A percentile compares a stretch with the other conserved stretches of the same genome.
Evolutionary conservation across 1,140 invertebrate genomes (phyloP).

Genomic region (Prorops nasuta): DNA sequence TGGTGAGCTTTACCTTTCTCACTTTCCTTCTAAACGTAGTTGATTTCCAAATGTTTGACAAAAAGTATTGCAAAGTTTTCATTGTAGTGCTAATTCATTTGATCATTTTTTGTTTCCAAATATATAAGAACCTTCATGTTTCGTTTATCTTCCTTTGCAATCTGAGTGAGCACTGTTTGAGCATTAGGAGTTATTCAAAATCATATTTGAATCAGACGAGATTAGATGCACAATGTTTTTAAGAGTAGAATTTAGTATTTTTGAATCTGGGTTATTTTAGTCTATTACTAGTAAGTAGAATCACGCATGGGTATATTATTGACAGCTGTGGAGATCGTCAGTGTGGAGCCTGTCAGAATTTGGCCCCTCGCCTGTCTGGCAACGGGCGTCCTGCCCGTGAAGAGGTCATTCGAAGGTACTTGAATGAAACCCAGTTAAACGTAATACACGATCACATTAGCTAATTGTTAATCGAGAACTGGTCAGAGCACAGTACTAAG

Average conservation of each 20-base stretch:
- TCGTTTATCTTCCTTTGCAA: neutral
- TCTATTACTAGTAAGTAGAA: constrained; percentile 35
- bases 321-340: constrained; percentile 53
- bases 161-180: no score
- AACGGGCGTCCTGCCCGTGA: constrained; percentile 49
- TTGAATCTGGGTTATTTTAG: no score
- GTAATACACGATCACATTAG: constrained; percentile 18
- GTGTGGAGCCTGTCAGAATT: constrained; percentile 52
- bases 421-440: constrained; percentile 31
- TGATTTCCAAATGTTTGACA: no score
- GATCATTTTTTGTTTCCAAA: no score
- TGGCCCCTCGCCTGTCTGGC: constrained; percentile 52
- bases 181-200: no score
- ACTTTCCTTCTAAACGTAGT: no score
- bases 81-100: no score
- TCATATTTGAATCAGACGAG: no score
- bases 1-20: constrained; percentile 50
- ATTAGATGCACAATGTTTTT: no score
- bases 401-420: constrained; percentile 52
- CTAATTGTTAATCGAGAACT: neutral
- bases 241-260: no score
- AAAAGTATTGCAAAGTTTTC: no score
- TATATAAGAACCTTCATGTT: neutral
- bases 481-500: no score
- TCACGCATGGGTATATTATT: constrained; percentile 50